Evolutionary conservation across 2,113 vertebrate genomes (phyloP).

Genomic region (Brachyhypopomus gauderio): DNA sequence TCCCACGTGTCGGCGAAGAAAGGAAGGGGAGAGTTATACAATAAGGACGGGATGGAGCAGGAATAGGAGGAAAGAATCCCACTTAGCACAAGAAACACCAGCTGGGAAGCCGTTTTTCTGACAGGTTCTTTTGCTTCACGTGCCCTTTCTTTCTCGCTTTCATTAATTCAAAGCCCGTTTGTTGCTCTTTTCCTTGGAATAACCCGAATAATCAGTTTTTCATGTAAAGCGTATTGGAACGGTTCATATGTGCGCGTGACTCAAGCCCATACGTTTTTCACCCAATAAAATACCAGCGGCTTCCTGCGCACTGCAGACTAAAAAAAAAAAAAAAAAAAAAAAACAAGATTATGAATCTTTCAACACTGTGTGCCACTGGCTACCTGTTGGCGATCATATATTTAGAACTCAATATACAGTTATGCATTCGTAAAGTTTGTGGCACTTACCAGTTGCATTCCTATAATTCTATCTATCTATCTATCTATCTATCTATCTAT

Average conservation of each 20-base stretch:
- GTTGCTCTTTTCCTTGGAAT: neutral
- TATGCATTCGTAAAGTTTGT: no score
- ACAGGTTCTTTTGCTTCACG: neutral
- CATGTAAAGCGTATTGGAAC: neutral
- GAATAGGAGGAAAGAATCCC: slow-evolving; percentile 15
- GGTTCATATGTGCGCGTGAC: neutral
- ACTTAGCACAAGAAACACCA: slow-evolving; percentile 43
- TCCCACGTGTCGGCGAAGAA: slow-evolving; percentile 45
- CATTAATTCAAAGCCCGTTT: neutral
- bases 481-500: neutral
- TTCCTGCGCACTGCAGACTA: no score
- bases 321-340: no score
- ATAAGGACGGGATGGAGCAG: neutral
- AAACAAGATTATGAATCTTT: no score
- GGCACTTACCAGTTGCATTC: no score
- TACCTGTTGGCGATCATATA: no score
- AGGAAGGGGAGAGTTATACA: slow-evolving; percentile 20
- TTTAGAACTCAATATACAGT: no score
- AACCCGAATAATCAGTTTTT: neutral
- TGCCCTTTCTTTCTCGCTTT: neutral
- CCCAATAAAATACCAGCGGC: no score
- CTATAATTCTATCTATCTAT: neutral
- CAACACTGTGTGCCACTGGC: no score
- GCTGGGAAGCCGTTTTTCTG: slow-evolving; percentile 40
- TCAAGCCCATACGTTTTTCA: neutral